phyloP scores from a whole-genome alignment of 2,797 vertebrate species.

The Anomalospiza imberbis region DNA sequence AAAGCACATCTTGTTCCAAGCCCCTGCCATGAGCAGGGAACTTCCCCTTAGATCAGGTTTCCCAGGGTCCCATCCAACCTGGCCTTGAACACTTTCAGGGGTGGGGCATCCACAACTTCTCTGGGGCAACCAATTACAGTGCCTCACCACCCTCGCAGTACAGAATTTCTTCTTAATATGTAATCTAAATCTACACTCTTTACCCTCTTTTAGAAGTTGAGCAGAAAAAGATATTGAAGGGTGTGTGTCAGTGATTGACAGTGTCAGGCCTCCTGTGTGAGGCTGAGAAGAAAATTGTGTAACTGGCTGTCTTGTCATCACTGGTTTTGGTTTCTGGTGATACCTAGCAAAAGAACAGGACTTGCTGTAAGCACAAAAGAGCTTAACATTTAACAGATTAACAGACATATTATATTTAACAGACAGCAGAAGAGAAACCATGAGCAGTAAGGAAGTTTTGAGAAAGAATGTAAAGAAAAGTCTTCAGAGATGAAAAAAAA shows the following conservation, averaged over 20 bases:
- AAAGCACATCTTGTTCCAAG: not conserved
- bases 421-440: not conserved
- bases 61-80: not conserved
- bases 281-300: not conserved
- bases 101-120: not conserved
- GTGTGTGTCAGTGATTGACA: not conserved
- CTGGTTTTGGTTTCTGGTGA: not conserved
- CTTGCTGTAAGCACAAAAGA: not conserved
- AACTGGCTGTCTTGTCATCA: not conserved
- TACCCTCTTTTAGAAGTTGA: not conserved
- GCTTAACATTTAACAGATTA: not conserved
- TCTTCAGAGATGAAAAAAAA: not conserved
- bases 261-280: not conserved
- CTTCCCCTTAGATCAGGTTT: not conserved
- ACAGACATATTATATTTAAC: not conserved
- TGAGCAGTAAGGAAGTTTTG: not conserved
- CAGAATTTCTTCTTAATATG: not conserved
- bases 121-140: not conserved
- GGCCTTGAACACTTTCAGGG: not conserved
- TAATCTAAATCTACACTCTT: not conserved
- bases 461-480: not conserved
- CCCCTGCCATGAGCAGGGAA: not conserved
- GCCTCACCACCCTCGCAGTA: not conserved
- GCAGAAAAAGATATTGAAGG: not conserved
- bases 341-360: not conserved